Percentiles rank a stretch among this genome's conserved stretches.
These are phyloP conservation scores for Cisticola juncidis DNA, from an alignment of 2,113 vertebrate species.

Conservation along the genomic window DNA sequence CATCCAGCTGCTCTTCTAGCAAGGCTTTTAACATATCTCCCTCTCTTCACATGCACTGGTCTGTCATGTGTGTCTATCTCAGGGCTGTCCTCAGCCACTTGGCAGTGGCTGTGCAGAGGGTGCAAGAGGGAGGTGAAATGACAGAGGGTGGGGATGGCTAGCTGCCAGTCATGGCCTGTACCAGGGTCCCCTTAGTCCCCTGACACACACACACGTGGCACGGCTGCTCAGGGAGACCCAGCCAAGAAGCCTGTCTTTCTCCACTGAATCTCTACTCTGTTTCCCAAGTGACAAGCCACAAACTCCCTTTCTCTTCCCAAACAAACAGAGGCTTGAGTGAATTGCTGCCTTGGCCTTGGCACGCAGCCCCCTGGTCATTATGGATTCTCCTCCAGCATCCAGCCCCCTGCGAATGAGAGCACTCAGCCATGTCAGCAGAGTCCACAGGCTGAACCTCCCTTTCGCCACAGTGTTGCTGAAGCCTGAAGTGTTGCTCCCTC, in stretches of 20 bases:
- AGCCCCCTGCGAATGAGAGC: neutral
- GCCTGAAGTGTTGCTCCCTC: neutral
- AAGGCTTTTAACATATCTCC: neutral
- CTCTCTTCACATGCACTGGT: neutral
- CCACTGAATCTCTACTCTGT: slow-evolving; percentile 76
- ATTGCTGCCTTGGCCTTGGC: slow-evolving; percentile 10
- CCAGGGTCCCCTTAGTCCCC: slow-evolving; percentile 59
- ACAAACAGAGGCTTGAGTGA: slow-evolving; percentile 75
- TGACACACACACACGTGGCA: neutral
- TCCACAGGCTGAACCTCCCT: neutral
- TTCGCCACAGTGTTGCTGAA: neutral
- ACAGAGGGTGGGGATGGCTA: fast-evolving
- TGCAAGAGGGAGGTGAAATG: neutral
- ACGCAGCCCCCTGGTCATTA: slow-evolving; percentile 8
- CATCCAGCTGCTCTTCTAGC: neutral
- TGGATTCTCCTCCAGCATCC: neutral
- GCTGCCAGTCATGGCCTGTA: slow-evolving; percentile 18
- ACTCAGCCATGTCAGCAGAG: neutral
- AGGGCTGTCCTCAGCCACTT: fast-evolving
- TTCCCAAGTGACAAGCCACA: slow-evolving; percentile 64
- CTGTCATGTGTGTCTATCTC: neutral
- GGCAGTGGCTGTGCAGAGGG: neutral
- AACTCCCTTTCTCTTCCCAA: slow-evolving; percentile 75
- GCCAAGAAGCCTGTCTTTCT: neutral
- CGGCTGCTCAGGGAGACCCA: neutral